Evolutionary conservation across 2,888 invertebrate genomes (phyloP), one percentile per base, ranked within the genome.

Genomic region (Amphipyra tragopoginis): DNA sequence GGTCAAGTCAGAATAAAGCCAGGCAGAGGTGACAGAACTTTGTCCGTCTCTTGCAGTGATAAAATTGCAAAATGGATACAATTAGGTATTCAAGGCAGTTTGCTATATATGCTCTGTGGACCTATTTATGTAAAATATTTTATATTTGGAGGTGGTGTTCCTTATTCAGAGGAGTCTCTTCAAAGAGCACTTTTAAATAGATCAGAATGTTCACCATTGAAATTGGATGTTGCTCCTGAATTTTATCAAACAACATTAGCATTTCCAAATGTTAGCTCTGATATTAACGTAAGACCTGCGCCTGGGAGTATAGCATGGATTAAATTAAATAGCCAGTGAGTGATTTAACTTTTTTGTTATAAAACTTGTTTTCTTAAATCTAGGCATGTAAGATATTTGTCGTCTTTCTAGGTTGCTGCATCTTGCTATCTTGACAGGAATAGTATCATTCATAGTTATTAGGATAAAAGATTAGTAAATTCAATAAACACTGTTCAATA

Each of bases 21-120:
- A 33, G 99, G 98, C 0, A 95, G 98, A 82, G 99, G 99, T 0
- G 97, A 98, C 85, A 96, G 96, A 49, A 99, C 99, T 0, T 87
- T 97, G 43, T 98, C 98, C 9, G 96, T 99, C 80, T 98, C 98
- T 0, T 99, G 99, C 89, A 99, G 98, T 89, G 99, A 99, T 90
- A 99, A 99, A 95, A 93, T 99, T 11, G 96, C 98, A 2, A 96
- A 97, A 80, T 99, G 99, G 99, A 96, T 97, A 83, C 93, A 97
- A 65, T 85, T 98, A 36, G 99, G 99, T 0, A 86, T 98, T 29
- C 98, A 98, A 93, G 99, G 99, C 4, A 96, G 97, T 4, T 90
- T 99, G 4, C 85, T 99, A 49, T 96, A 96, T 67, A 88, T 96
- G 65, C 86, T 98, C 29, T 87, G 93, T 4, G 82, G 94, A 61